Base-by-base conservation (phyloP, 2,888 invertebrate genomes). In the Adelognathus sp. region DNA sequence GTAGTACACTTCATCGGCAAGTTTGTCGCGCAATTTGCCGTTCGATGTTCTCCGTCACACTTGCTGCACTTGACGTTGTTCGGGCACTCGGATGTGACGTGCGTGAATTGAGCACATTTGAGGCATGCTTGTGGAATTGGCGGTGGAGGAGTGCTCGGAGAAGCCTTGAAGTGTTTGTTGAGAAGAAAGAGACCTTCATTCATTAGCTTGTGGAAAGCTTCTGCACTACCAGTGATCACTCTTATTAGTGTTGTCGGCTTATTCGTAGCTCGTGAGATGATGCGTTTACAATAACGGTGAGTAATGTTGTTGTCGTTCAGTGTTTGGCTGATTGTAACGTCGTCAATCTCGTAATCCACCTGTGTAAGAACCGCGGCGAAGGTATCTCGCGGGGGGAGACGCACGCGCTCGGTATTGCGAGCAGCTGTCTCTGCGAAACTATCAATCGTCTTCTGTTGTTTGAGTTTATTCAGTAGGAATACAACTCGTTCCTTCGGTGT, bases 281-380 rank as follows among this genome's bases (percentile, higher is more conserved):
- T 73, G 16, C 73, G 14, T 18, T 73, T 73, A 54, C 73, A 73
- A 18, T 29, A 73, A 2, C 73, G 63, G 27, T 73, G 73, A 4
- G 4, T 7, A 5, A 73, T 73, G 44, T 56, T 64, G 46, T 73
- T 64, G 9, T 29, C 18, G 11, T 27, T 56, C n/a, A 63, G 39
- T 7, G 52, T 41, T 36, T 36, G 41, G 46, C 58, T 70, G 18
- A 54, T 41, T 21, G 64, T 29, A 7, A 24, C 44, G 18, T 64
- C 73, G 6, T 64, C 64, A 21, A 73, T 56, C 27, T 73, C 73
- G 1, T 50, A 52, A 14, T 72, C 63, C 3, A 63, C 72, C 9
- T 36, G 33, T 14, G 63, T 63, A 3, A 64, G 33, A 6, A 56
- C 64, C 1, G 64, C 64, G 2, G 73, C 18, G 31, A 64, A 64